Conservation (phyloP, 1,140 invertebrate species). For the Calephelis nemesis region DNA sequence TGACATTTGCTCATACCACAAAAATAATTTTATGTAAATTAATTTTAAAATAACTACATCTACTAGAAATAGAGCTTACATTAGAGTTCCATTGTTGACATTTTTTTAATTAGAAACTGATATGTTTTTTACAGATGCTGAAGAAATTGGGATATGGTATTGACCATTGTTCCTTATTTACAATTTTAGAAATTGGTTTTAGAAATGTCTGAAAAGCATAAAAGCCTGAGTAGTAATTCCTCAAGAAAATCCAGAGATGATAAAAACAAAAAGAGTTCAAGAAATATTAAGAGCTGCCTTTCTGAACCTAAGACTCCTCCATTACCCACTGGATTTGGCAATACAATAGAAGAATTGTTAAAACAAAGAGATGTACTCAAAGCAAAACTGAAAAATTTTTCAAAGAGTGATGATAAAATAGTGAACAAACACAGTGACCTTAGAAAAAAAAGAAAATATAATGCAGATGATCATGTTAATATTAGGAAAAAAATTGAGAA, state of each 20-base stretch:
- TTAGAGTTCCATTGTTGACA: conserved; percentile 24
- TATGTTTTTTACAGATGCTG: conserved; percentile 41
- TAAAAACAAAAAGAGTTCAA: not conserved
- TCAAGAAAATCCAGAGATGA: conserved; percentile 13
- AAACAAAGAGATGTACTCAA: conserved; percentile 56
- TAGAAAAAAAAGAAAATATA: conserved; percentile 29
- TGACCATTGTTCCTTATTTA: not conserved
- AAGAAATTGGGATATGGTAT: conserved; percentile 21
- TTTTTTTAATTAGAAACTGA: conserved; percentile 27
- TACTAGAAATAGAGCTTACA: conserved; percentile 5
- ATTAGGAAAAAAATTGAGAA: conserved; percentile 29
- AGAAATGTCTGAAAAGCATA: conserved; percentile 50
- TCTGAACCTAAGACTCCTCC: conserved; percentile 61
- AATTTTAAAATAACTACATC: conserved; percentile 14
- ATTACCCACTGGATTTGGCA: conserved; percentile 42
- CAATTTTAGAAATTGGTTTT: conserved; percentile 26
- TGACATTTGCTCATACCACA: conserved; percentile 32
- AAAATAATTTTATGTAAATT: conserved; percentile 3
- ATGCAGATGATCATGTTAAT: conserved; percentile 23
- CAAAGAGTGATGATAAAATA: conserved; percentile 36
- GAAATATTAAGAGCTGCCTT: not conserved
- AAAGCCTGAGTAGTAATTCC: conserved; percentile 7
- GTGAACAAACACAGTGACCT: conserved; percentile 26
- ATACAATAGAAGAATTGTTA: conserved; percentile 55
- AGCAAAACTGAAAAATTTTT: conserved; percentile 45